Evolutionary conservation across 2,797 vertebrate genomes (phyloP).

Genomic region (Ctenopoma multispine): DNA sequence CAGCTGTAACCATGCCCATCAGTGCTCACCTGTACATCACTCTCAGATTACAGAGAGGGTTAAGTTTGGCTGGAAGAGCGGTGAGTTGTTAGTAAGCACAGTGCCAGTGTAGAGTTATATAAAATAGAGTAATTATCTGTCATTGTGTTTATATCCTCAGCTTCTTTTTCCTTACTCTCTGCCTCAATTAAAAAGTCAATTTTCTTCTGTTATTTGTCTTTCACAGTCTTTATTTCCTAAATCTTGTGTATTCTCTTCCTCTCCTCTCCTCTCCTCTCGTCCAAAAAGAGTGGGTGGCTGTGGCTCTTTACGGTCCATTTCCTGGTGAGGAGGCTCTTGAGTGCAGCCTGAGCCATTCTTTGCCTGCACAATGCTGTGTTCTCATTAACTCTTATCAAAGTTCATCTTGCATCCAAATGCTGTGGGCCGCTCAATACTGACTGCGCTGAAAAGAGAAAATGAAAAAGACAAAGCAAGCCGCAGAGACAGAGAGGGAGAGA

Average conservation of each 20-base stretch:
- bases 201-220: slow-evolving; percentile 31
- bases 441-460: slow-evolving; percentile 69
- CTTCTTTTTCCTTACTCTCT: slow-evolving; percentile 18
- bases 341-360: slow-evolving; percentile 79
- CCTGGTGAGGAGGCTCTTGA: slow-evolving; percentile 79
- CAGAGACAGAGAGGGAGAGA: slow-evolving; percentile 7
- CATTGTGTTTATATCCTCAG: slow-evolving; percentile 34
- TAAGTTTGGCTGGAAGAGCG: no score
- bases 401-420: slow-evolving; percentile 87
- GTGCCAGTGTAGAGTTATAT: slow-evolving; percentile 3
- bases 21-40: no score
- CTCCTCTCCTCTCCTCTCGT: slow-evolving; percentile 31
- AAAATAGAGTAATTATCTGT: slow-evolving; percentile 38
- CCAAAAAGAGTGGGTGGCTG: slow-evolving; percentile 59
- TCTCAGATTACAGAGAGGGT: no score
- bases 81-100: no score
- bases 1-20: no score
- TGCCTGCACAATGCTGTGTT: slow-evolving; percentile 81
- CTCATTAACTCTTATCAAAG: slow-evolving; percentile 90
- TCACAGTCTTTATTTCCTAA: slow-evolving; percentile 4
- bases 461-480: slow-evolving; percentile 68
- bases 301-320: slow-evolving; percentile 77
- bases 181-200: slow-evolving; percentile 19
- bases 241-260: slow-evolving; percentile 26
- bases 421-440: slow-evolving; percentile 71